These are phyloP conservation scores for Drosophila seclusa DNA, from an alignment of 2,888 invertebrate species.

Conservation along the genomic window DNA sequence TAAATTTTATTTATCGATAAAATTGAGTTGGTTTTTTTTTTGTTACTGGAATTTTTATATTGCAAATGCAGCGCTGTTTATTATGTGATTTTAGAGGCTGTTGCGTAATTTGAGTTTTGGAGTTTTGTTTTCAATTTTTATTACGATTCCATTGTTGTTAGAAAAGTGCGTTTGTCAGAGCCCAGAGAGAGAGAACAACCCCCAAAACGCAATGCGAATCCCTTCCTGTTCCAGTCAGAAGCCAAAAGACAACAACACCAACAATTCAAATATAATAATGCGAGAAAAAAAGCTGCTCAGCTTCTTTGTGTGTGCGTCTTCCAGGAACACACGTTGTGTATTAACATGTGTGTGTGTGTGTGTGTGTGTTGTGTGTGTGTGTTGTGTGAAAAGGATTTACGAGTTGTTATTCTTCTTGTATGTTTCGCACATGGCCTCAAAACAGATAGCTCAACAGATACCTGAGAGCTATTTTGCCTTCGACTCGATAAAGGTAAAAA, in stretches of 20 bases:
- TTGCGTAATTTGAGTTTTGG: constrained; percentile 57
- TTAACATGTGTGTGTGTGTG: constrained; percentile 21
- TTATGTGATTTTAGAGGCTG: constrained; percentile 17
- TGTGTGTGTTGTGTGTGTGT: constrained; percentile 58
- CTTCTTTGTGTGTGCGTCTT: constrained; percentile 53
- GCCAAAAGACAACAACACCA: constrained; percentile 14
- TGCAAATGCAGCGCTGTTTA: constrained; percentile 35
- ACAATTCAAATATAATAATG: constrained; percentile 20
- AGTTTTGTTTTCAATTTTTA: constrained; percentile 7
- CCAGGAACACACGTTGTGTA: constrained; percentile 34
- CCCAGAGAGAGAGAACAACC: constrained; percentile 36
- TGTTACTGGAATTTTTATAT: not conserved
- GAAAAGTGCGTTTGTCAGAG: constrained; percentile 43
- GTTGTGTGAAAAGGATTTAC: constrained; percentile 76
- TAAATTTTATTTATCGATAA: constrained; percentile 27
- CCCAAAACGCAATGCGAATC: constrained; percentile 32
- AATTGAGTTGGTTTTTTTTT: constrained; percentile 13
- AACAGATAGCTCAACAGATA: constrained; percentile 69
- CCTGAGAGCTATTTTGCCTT: constrained; percentile 76
- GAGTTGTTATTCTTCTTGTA: constrained; percentile 55
- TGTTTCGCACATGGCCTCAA: constrained; percentile 59
- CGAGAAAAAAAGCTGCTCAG: constrained; percentile 41
- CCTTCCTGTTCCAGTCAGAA: constrained; percentile 47
- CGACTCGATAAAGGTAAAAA: constrained; percentile 20
- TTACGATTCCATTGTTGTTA: constrained; percentile 21